Evolutionary conservation across 2,888 invertebrate species (phyloP), one percentile per base, ranked within the genome.

Genomic region (Eustalomyia histrio): DNA sequence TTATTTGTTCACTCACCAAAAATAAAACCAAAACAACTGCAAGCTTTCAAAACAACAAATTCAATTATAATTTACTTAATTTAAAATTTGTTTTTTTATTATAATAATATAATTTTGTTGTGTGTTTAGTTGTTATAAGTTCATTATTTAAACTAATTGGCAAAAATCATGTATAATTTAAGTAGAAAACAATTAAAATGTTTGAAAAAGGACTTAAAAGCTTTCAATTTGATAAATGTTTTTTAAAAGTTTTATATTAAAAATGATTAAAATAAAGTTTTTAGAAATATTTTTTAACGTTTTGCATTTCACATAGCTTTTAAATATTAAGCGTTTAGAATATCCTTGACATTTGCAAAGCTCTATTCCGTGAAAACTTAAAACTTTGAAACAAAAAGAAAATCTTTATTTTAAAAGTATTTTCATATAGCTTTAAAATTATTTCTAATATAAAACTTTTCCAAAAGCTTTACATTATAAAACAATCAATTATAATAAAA

Each of bases 1-100:
- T 85, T 84, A 82, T 83, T 84, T 84, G 82, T 85, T 84, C 80
- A 83, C 83, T 76, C 79, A 84, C 84, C 24, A 69, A 81, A 76
- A 75, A 73, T 58, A 73, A 64, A 39, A 57, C 43, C n/a, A 17
- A 43, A 69, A 58, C 65, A 65, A 33, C 12, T 79, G 71, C 80
- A 75, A 83, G 78, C 82, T 80, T 83, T 83, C 71, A 67, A 74
- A 79, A 67, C 76, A 79, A 83, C 58, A 73, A 79, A 71, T 73
- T 78, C 39, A 67, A 12, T 78, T 82, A 74, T 50, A 24, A 18
- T 69, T 67, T 67, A 10, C 53, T 65, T 43, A 47, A 64, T 47
- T 47, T 76, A 61, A 76, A 63, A 58, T 55, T 74, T 76, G 33
- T 39, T 71, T 53, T 57, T n/a, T n/a, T 57, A 17, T n/a, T 60